Percentiles rank a stretch among this genome's conserved stretches.
phyloP scores from a whole-genome alignment of 2,113 vertebrate species.

The Alligator mississippiensis region DNA sequence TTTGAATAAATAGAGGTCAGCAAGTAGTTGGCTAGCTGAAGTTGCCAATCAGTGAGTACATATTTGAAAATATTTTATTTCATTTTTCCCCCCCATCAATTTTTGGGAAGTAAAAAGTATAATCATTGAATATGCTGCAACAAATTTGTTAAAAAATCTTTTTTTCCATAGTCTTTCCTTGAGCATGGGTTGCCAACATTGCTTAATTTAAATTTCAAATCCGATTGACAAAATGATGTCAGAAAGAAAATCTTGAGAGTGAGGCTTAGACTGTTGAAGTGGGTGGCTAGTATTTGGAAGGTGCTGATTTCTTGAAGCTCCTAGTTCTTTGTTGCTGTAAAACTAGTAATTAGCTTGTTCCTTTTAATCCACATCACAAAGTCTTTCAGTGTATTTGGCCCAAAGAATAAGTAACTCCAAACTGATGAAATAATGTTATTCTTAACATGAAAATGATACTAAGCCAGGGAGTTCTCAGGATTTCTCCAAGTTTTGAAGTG shows the following conservation, averaged over 20 bases:
- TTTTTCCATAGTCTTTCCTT: background rate
- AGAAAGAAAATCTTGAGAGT: background rate
- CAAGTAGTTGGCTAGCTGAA: background rate
- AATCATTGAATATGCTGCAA: background rate
- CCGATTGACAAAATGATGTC: background rate
- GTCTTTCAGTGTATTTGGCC: background rate
- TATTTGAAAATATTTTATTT: background rate
- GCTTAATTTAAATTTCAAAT: background rate
- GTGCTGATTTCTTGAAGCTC: background rate
- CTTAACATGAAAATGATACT: too few species aligned
- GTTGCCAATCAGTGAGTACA: background rate
- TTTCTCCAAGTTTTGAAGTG: constrained; percentile 1
- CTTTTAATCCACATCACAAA: background rate
- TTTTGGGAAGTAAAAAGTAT: background rate
- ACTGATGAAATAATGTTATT: background rate
- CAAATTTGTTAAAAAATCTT: background rate
- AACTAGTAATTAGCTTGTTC: background rate
- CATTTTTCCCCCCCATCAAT: background rate
- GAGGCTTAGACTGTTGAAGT: background rate
- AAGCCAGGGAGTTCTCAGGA: background rate
- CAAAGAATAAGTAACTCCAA: background rate
- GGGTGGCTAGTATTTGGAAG: background rate
- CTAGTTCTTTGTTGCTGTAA: background rate
- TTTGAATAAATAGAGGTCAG: background rate
- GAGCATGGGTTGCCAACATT: background rate